Percentiles rank a stretch among this genome's conserved stretches.
Conservation (phyloP, 53 echinoderm and acorn worm genomes). For the Henricia sp. region DNA sequence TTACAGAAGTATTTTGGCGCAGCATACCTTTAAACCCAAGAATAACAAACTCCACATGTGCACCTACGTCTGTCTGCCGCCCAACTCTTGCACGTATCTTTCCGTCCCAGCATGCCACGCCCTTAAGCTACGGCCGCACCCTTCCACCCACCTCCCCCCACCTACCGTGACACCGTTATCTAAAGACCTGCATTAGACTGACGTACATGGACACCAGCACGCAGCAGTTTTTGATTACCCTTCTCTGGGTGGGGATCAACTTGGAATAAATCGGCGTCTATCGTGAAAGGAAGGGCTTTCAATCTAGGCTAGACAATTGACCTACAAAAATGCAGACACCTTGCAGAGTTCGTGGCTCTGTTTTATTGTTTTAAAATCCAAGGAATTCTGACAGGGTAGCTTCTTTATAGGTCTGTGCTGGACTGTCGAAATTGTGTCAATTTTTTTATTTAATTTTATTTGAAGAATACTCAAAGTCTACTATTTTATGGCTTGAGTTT, state of each 20-base stretch:
- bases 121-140: slow-evolving; percentile 1
- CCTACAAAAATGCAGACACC: slow-evolving; percentile 53
- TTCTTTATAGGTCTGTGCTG: not conserved
- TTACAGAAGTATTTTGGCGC: no score
- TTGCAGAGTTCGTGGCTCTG: slow-evolving; percentile 19
- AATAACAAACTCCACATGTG: not conserved
- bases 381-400: not conserved
- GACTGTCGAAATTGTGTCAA: no score
- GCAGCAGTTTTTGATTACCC: slow-evolving; percentile 39
- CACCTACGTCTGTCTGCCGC: not conserved
- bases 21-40: not conserved
- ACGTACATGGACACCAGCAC: not conserved
- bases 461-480: no score
- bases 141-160: slow-evolving; percentile 13
- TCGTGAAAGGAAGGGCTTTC: slow-evolving; percentile 33
- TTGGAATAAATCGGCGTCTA: slow-evolving; percentile 24
- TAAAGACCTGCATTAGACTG: not conserved
- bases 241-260: slow-evolving; percentile 27
- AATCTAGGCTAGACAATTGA: slow-evolving; percentile 52
- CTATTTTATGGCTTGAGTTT: no score
- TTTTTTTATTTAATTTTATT: not conserved
- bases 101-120: slow-evolving; percentile 41
- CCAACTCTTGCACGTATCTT: not conserved
- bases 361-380: slow-evolving; percentile 41
- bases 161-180: not conserved